Evolutionary conservation across 2,888 invertebrate genomes (phyloP).

Genomic region (Cephus runcator): DNA sequence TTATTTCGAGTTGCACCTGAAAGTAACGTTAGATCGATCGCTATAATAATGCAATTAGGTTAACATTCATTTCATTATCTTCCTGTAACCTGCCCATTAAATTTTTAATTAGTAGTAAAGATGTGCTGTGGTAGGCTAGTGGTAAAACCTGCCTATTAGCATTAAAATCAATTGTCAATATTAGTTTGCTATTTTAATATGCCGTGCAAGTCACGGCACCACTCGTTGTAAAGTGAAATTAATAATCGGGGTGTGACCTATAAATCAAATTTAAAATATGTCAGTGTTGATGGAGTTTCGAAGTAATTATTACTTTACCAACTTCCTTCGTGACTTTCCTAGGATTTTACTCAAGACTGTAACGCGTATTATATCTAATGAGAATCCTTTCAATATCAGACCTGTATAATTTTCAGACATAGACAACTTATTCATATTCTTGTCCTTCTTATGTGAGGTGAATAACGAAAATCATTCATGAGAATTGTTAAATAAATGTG

Average conservation of each 20-base stretch:
- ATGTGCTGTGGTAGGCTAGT: conserved; percentile 21
- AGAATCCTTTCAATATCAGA: not conserved
- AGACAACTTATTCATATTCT: not conserved
- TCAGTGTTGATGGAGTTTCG: not conserved
- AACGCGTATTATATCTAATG: not conserved
- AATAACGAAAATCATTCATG: not conserved
- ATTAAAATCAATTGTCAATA: conserved; percentile 23
- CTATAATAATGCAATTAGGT: conserved; percentile 42
- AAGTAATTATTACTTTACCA: not conserved
- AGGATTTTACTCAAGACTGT: not conserved
- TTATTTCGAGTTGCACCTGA: conserved; percentile 60
- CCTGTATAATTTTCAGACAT: not conserved
- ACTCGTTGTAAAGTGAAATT: conserved; percentile 23
- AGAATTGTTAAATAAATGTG: not conserved
- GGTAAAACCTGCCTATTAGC: conserved; percentile 17
- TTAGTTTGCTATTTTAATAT: conserved; percentile 23
- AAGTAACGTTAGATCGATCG: conserved; percentile 61
- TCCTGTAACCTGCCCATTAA: conserved; percentile 55
- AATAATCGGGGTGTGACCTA: conserved; percentile 24
- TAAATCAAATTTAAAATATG: conserved; percentile 12
- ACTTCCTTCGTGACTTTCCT: not conserved
- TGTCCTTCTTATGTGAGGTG: not conserved
- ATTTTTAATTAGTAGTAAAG: conserved; percentile 41
- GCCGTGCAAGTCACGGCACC: conserved; percentile 47
- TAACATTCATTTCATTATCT: conserved; percentile 42